These are phyloP conservation scores for Pipa parva DNA, from an alignment of 2,113 vertebrate genomes.

Conservation along the genomic window DNA sequence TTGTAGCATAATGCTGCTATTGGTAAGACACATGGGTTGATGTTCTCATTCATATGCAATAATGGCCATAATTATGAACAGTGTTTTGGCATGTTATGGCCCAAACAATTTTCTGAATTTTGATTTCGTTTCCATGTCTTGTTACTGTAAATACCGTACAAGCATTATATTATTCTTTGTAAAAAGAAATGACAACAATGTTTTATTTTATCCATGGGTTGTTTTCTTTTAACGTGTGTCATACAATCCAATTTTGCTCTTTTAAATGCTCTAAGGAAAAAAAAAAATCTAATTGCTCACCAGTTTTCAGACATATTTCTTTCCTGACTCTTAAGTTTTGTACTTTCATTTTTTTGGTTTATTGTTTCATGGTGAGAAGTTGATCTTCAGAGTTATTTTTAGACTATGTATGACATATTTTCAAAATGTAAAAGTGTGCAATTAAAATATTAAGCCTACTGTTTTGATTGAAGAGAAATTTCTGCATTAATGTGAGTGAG, in stretches of 20 bases:
- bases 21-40: conserved; percentile 30
- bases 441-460: conserved; percentile 69
- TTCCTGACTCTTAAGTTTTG: conserved; percentile 54
- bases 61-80: conserved; percentile 19
- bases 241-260: conserved; percentile 2
- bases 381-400: conserved; percentile 83
- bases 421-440: conserved; percentile 79
- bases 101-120: background rate
- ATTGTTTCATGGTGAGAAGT: conserved; percentile 72
- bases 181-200: conserved; percentile 39
- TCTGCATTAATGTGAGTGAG: background rate
- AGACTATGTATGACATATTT: conserved; percentile 84
- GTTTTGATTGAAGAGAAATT: conserved; percentile 22
- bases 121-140: conserved; percentile 48
- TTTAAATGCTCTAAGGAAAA: conserved; percentile 2
- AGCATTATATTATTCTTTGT: conserved; percentile 50
- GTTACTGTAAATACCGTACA: conserved; percentile 57
- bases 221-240: background rate
- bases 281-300: conserved; percentile 43
- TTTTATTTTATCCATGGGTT: conserved; percentile 47
- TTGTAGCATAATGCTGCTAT: conserved; percentile 50
- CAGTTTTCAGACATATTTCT: conserved; percentile 57
- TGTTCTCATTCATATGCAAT: conserved; percentile 48
- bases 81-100: background rate
- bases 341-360: conserved; percentile 60